phyloP scores from a whole-genome alignment of 2,888 invertebrate species.

The Erebia palarica region DNA sequence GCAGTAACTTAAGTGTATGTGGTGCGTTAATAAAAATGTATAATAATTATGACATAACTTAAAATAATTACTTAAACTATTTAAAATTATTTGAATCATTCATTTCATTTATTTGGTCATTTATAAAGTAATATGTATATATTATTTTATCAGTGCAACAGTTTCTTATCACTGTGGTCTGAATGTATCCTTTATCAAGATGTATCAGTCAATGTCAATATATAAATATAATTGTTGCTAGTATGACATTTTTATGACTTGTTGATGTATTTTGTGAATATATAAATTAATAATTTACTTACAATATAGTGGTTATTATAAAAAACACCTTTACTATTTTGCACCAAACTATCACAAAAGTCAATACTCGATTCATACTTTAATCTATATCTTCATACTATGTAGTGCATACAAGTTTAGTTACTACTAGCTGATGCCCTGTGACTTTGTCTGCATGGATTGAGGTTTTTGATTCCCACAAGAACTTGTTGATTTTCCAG shows the following conservation, averaged over 20 bases:
- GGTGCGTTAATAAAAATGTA: background rate
- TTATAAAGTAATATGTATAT: slow-evolving; percentile 9
- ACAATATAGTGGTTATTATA: too few relatives aligned
- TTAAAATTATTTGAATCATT: background rate
- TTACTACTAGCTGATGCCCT: too few relatives aligned
- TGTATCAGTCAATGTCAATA: slow-evolving; percentile 33
- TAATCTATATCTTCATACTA: too few relatives aligned
- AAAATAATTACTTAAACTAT: background rate
- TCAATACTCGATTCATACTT: too few relatives aligned
- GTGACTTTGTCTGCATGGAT: too few relatives aligned
- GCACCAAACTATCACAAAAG: too few relatives aligned
- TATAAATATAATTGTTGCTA: slow-evolving; percentile 19
- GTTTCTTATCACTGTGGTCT: slow-evolving; percentile 31
- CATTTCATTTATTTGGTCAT: background rate
- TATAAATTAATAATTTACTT: background rate
- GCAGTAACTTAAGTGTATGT: too few relatives aligned
- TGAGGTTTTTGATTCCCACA: too few relatives aligned
- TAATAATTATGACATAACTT: background rate
- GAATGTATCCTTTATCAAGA: slow-evolving; percentile 28
- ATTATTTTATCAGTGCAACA: slow-evolving; percentile 21
- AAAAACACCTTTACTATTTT: too few relatives aligned
- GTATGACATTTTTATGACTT: slow-evolving; percentile 2
- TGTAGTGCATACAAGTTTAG: too few relatives aligned
- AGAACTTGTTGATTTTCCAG: too few relatives aligned
- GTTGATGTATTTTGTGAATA: slow-evolving; percentile 13